Conservation (phyloP, 2,113 vertebrate species). For the Progne subis region DNA sequence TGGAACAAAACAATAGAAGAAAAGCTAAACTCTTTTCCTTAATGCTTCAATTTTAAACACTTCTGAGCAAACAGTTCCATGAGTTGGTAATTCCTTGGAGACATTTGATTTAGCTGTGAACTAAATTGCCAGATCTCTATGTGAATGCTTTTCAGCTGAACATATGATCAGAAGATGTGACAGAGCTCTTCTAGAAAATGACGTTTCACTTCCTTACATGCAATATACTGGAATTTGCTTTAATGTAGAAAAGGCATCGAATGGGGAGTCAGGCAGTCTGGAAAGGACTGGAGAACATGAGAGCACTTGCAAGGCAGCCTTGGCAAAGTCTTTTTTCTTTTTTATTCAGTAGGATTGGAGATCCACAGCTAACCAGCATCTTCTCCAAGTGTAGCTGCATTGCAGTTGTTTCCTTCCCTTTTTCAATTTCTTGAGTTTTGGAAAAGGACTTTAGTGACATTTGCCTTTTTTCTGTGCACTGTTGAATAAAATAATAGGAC, state of each 20-base stretch:
- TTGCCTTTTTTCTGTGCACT: neutral
- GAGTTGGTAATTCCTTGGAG: neutral
- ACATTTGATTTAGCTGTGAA: neutral
- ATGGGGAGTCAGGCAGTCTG: neutral
- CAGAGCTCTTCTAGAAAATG: neutral
- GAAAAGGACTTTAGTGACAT: neutral
- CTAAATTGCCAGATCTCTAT: neutral
- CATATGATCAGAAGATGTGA: neutral
- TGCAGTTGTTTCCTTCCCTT: neutral
- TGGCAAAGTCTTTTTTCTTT: neutral
- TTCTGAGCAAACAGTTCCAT: neutral
- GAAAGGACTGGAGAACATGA: neutral
- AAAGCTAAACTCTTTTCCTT: neutral
- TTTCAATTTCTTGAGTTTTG: neutral
- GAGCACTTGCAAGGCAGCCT: neutral
- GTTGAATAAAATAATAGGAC: neutral
- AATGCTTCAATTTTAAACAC: neutral
- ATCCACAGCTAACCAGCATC: neutral
- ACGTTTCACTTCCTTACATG: neutral
- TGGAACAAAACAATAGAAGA: neutral
- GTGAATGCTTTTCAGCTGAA: neutral
- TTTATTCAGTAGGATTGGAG: neutral
- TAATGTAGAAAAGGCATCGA: neutral
- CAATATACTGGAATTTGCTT: neutral
- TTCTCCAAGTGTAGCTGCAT: neutral